phyloP scores from a whole-genome alignment of 1,140 invertebrate species.

The Chironomus tepperi region DNA sequence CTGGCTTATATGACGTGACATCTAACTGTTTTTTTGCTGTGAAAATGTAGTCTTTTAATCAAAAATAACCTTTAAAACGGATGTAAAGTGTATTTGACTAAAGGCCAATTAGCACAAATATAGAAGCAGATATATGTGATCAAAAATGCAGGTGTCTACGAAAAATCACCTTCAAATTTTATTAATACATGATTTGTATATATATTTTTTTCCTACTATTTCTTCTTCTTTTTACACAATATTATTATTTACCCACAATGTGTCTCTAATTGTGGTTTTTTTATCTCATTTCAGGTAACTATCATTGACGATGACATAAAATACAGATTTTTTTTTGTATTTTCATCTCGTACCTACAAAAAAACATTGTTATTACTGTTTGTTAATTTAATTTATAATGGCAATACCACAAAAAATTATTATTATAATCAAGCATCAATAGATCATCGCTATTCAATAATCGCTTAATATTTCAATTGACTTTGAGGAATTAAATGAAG shows the following conservation, averaged over 20 bases:
- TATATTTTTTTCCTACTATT: neutral
- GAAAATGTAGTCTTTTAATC: neutral
- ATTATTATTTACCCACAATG: neutral
- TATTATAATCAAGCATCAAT: neutral
- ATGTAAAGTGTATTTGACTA: neutral
- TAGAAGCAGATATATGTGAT: neutral
- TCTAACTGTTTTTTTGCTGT: neutral
- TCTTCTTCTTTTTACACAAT: too few relatives aligned
- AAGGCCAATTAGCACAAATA: neutral
- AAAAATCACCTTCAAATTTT: slow-evolving; percentile 8
- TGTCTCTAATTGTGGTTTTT: neutral
- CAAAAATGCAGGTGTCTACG: neutral
- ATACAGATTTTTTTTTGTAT: neutral
- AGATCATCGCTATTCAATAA: neutral
- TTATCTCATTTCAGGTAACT: slow-evolving; percentile 2
- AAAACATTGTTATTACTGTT: neutral
- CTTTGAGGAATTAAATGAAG: slow-evolving; percentile 15
- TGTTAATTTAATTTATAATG: neutral
- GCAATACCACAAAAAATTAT: neutral
- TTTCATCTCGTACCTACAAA: neutral
- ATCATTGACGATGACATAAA: neutral
- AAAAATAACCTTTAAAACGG: neutral
- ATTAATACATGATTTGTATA: neutral
- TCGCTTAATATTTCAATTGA: neutral
- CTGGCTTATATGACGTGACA: neutral